These are phyloP conservation scores for Phataginus tricuspis DNA, from an alignment of 2,797 vertebrate genomes.

Conservation along the genomic window DNA sequence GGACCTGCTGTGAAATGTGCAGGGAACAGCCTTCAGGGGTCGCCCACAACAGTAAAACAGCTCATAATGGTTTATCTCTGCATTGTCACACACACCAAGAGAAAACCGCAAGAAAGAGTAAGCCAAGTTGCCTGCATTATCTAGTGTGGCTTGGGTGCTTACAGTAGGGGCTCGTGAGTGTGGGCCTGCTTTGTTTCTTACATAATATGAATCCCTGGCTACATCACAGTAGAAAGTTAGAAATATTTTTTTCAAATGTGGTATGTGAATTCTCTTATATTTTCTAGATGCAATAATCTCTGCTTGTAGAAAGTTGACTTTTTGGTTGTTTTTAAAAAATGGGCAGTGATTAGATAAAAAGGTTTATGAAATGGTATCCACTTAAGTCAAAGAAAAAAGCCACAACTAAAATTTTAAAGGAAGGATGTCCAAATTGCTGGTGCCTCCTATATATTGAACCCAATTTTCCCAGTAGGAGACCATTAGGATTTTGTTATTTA, in stretches of 20 bases:
- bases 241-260: neutral
- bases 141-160: neutral
- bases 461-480: neutral
- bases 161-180: neutral
- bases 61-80: neutral
- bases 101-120: neutral
- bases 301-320: neutral
- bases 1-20: neutral
- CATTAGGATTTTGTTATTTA: neutral
- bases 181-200: neutral
- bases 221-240: neutral
- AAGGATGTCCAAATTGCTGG: neutral
- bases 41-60: neutral
- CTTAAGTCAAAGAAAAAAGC: constrained; percentile 1
- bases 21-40: neutral
- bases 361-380: neutral
- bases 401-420: neutral
- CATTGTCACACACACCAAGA: neutral
- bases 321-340: neutral
- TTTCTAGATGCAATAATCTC: neutral
- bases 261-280: neutral
- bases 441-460: neutral
- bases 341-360: neutral
- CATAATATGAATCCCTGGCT: neutral
- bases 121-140: neutral